A percentile compares a stretch with the other conserved stretches of the same genome.
Conservation (phyloP, 2,888 invertebrate genomes). For the Liopterus haemorrhoidalis region DNA sequence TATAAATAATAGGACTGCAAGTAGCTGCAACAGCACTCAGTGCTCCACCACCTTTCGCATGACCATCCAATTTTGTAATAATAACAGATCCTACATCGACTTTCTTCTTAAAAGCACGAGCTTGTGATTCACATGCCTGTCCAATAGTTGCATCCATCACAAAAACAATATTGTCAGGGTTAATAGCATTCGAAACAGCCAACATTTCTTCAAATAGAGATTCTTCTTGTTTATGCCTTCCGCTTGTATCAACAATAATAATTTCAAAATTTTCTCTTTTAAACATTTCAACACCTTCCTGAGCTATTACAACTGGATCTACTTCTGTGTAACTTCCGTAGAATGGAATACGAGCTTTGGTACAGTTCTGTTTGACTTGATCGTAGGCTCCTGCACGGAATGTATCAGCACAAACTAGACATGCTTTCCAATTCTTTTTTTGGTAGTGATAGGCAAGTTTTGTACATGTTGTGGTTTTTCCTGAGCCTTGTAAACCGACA, state of each 20-base stretch:
- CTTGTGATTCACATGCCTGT: conserved; percentile 96
- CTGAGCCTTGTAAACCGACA: conserved; percentile 98
- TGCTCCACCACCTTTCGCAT: conserved; percentile 99
- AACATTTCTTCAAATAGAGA: conserved; percentile 99
- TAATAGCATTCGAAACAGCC: conserved; percentile 93
- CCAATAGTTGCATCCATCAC: conserved; percentile 99
- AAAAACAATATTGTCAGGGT: conserved; percentile 97
- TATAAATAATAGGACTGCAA: conserved; percentile 96
- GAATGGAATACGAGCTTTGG: conserved; percentile 98
- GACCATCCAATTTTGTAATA: conserved; percentile 97
- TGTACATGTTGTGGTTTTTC: conserved; percentile 99
- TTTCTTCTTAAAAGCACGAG: conserved; percentile 94
- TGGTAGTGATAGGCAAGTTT: conserved; percentile 98
- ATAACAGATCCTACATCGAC: conserved; percentile 99
- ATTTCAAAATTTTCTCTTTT: conserved; percentile 98
- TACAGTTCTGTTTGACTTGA: conserved; percentile 98
- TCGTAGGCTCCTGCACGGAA: conserved; percentile 99
- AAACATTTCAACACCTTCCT: conserved; percentile 99
- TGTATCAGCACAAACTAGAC: conserved; percentile 97
- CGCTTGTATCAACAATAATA: conserved; percentile 98
- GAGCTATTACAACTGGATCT: conserved; percentile 97
- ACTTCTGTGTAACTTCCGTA: conserved; percentile 99
- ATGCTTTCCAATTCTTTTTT: conserved; percentile 99
- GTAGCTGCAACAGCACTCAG: conserved; percentile 98
- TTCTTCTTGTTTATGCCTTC: conserved; percentile 98